Evolutionary conservation across 2,888 invertebrate species (phyloP).

Genomic region (Lobophora halterata): DNA sequence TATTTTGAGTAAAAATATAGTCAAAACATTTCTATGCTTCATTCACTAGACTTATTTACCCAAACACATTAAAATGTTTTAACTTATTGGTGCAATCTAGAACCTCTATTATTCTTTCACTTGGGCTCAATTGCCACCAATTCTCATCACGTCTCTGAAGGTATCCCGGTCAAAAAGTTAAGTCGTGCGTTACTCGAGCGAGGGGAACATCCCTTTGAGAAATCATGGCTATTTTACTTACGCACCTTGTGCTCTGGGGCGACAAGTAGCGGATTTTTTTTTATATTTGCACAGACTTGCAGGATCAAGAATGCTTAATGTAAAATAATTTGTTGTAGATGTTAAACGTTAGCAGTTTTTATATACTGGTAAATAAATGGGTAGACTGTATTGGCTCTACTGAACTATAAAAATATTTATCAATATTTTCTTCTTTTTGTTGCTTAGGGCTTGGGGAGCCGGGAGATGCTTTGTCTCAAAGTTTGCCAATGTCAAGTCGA

Average conservation of each 20-base stretch:
- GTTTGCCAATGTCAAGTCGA: too few species aligned
- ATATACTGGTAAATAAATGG: too few species aligned
- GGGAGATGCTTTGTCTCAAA: too few species aligned
- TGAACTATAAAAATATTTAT: too few species aligned
- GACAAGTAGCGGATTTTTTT: constrained; percentile 40
- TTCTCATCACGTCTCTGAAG: constrained; percentile 70
- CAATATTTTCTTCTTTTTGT: too few species aligned
- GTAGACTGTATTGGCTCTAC: too few species aligned
- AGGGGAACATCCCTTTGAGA: constrained; percentile 72
- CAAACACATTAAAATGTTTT: background rate
- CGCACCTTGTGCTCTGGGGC: constrained; percentile 35
- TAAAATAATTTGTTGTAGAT: too few species aligned
- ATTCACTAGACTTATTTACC: background rate
- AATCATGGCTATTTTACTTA: constrained; percentile 69
- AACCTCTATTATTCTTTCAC: constrained; percentile 17
- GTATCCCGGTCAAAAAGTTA: constrained; percentile 77
- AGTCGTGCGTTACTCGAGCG: constrained; percentile 61
- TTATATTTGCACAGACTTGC: constrained; percentile 18
- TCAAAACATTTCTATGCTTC: too few species aligned
- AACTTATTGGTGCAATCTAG: background rate
- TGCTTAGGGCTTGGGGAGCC: too few species aligned
- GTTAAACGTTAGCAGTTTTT: too few species aligned
- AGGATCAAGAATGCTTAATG: too few species aligned
- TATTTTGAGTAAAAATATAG: too few species aligned
- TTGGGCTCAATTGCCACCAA: constrained; percentile 39